phyloP scores from a whole-genome alignment of 2,113 vertebrate species.

The Toxotes jaculatrix region DNA sequence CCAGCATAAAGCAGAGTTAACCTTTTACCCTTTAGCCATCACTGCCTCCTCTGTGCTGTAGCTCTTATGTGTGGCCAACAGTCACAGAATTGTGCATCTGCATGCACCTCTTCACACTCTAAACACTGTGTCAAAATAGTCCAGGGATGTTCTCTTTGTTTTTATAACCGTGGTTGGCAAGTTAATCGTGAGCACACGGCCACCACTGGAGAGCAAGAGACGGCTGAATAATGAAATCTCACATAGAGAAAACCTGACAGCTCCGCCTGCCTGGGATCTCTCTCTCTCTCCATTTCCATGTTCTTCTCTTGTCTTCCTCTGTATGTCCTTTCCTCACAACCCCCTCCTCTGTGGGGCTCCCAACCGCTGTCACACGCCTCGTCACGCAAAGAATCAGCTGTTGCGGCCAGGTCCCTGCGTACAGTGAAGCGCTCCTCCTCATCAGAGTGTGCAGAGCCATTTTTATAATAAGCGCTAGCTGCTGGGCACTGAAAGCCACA shows the following conservation, averaged over 20 bases:
- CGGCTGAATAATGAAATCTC: conserved; percentile 75
- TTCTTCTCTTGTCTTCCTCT: conserved; percentile 27
- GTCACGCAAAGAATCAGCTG: not conserved
- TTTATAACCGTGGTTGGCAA: conserved; percentile 54
- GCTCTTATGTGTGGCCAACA: not conserved
- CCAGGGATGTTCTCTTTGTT: conserved; percentile 49
- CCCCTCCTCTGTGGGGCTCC: conserved; percentile 19
- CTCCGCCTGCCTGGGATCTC: conserved; percentile 42
- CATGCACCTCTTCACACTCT: conserved; percentile 6
- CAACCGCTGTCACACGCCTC: too few relatives aligned
- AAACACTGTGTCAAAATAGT: conserved; percentile 54
- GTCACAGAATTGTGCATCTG: conserved; percentile 4
- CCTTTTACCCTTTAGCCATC: not conserved
- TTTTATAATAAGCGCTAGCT: conserved; percentile 64
- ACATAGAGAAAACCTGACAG: conserved; percentile 64
- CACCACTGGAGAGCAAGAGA: conserved; percentile 45
- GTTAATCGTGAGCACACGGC: conserved; percentile 65
- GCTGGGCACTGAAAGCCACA: conserved; percentile 48
- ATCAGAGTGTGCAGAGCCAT: conserved; percentile 60
- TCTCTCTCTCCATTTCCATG: not conserved
- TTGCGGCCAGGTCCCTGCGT: conserved; percentile 6
- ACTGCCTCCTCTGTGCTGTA: not conserved
- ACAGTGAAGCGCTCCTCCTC: not conserved
- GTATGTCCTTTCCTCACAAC: conserved; percentile 13
- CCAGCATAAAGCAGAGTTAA: not conserved